Evolutionary conservation across 92 coral and sea anemone genomes (phyloP).

Genomic region (Muricea muricata): DNA sequence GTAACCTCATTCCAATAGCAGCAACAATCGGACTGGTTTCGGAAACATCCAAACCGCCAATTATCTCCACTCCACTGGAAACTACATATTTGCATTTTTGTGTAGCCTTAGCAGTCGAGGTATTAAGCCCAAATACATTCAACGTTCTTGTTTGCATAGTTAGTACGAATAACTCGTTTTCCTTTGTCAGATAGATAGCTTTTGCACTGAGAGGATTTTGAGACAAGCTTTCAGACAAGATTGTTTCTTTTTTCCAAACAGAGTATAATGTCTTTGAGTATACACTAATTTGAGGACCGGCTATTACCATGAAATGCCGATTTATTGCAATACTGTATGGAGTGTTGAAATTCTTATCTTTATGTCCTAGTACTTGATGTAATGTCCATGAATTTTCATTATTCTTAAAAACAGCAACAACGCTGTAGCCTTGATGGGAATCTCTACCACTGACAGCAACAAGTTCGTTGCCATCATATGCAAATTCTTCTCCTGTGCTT

Average conservation of each 20-base stretch:
- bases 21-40: slow-evolving; percentile 25
- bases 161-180: slow-evolving; percentile 64
- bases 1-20: slow-evolving; percentile 77
- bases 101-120: slow-evolving; percentile 40
- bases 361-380: slow-evolving; percentile 43
- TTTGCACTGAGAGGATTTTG: slow-evolving; percentile 50
- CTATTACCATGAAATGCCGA: slow-evolving; percentile 33
- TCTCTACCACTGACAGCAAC: too few species aligned
- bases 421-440: too few species aligned
- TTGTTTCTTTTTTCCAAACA: slow-evolving; percentile 23
- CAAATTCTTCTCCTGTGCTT: too few species aligned
- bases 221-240: slow-evolving; percentile 49
- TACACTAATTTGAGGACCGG: slow-evolving; percentile 32
- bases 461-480: too few species aligned
- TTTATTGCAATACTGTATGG: slow-evolving; percentile 70
- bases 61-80: background rate
- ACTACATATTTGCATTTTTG: slow-evolving; percentile 43
- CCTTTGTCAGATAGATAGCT: slow-evolving; percentile 66
- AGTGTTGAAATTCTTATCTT: slow-evolving; percentile 54
- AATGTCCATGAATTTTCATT: slow-evolving; percentile 67
- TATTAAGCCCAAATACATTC: slow-evolving; percentile 57
- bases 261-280: slow-evolving; percentile 55
- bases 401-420: slow-evolving; percentile 71
- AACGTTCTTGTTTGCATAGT: slow-evolving; percentile 51
- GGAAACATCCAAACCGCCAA: slow-evolving; percentile 49